phyloP scores from a whole-genome alignment of 2,113 vertebrate species.

The Chunga burmeisteri region DNA sequence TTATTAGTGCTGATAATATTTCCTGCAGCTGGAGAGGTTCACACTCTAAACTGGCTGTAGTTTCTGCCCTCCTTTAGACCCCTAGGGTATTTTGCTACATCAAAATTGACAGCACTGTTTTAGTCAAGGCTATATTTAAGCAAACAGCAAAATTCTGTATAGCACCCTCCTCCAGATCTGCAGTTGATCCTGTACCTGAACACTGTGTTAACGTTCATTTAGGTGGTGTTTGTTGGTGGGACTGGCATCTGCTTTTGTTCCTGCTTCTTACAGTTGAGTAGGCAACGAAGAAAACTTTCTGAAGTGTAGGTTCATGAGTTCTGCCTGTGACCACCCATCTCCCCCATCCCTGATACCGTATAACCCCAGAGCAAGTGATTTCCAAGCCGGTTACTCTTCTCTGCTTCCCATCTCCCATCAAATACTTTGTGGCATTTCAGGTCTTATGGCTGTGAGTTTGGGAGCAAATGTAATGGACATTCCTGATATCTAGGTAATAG shows the following conservation, averaged over 20 bases:
- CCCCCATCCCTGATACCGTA: background rate
- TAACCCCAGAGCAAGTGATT: background rate
- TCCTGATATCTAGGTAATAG: background rate
- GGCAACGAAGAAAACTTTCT: background rate
- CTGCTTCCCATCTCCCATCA: background rate
- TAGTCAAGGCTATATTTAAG: background rate
- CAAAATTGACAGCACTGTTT: background rate
- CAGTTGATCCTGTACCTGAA: background rate
- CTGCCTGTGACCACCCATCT: background rate
- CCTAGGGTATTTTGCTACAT: background rate
- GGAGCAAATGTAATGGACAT: background rate
- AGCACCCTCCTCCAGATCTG: background rate
- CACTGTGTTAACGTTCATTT: background rate
- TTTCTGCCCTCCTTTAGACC: slow-evolving; percentile 1
- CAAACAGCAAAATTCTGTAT: background rate
- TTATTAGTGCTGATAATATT: background rate
- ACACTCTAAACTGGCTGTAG: background rate
- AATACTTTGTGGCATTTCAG: background rate
- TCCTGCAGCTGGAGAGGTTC: slow-evolving; percentile 15
- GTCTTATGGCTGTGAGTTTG: background rate
- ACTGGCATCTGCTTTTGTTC: background rate
- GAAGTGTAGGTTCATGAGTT: background rate
- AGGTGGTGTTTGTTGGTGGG: background rate
- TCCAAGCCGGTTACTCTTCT: background rate
- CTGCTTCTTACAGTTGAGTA: background rate